Evolutionary conservation across 1,140 invertebrate species (phyloP).

Genomic region (Anadara kagoshimensis): DNA sequence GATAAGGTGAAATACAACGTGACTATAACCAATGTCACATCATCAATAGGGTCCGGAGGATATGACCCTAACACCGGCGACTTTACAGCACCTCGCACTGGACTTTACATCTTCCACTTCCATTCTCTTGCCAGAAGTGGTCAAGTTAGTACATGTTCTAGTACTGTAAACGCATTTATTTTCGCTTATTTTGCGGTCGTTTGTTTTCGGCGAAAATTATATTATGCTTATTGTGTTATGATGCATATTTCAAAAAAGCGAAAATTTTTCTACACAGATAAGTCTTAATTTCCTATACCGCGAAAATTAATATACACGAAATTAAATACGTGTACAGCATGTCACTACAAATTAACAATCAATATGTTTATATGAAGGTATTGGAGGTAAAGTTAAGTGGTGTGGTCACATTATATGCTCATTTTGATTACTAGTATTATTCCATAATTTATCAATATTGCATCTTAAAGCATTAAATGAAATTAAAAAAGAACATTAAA

Average conservation of each 20-base stretch:
- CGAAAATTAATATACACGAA: too few relatives aligned
- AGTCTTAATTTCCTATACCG: too few relatives aligned
- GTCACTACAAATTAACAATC: not conserved
- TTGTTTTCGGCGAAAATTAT: too few relatives aligned
- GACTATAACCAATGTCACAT: not conserved
- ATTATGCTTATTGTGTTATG: too few relatives aligned
- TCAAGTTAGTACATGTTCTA: constrained; percentile 8
- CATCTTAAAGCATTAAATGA: not conserved
- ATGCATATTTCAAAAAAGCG: too few relatives aligned
- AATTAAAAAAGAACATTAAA: not conserved
- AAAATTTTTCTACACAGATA: too few relatives aligned
- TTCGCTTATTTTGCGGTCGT: too few relatives aligned
- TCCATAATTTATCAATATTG: not conserved
- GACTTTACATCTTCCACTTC: constrained; percentile 37
- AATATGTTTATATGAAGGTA: not conserved
- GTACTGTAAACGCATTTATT: not conserved
- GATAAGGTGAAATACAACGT: constrained; percentile 4
- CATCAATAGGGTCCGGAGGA: not conserved
- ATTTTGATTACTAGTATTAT: not conserved
- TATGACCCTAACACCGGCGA: constrained; percentile 14
- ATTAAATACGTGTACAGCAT: not conserved
- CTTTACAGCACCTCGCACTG: constrained; percentile 15
- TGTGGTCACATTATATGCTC: not conserved
- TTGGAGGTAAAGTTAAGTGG: too few relatives aligned
- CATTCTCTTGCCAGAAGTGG: constrained; percentile 24